A percentile compares a stretch with the other conserved stretches of the same genome.
These are phyloP conservation scores for Synchiropus splendidus DNA, from an alignment of 2,113 vertebrate species.

Conservation along the genomic window DNA sequence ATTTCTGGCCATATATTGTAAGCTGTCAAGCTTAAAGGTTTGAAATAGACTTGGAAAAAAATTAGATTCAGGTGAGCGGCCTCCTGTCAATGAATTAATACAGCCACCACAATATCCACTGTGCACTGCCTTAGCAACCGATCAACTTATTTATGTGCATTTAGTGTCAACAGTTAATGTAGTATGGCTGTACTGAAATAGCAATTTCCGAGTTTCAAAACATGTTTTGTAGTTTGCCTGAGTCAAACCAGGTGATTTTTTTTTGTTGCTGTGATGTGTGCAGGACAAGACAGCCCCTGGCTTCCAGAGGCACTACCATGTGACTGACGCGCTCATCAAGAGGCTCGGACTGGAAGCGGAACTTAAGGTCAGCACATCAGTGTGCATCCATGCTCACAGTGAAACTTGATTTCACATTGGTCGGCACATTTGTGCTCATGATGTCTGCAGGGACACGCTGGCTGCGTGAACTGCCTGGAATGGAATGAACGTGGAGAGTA, in stretches of 20 bases:
- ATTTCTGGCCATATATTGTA: too few species aligned
- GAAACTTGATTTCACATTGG: neutral
- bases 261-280: slow-evolving; percentile 3
- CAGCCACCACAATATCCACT: too few species aligned
- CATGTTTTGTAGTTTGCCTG: too few species aligned
- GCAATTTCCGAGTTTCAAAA: neutral
- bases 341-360: slow-evolving; percentile 92
- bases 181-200: too few species aligned
- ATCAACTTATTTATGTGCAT: too few species aligned
- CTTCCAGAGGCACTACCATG: slow-evolving; percentile 88
- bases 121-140: too few species aligned
- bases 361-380: slow-evolving; percentile 74
- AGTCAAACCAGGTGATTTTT: too few species aligned
- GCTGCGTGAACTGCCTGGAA: slow-evolving; percentile 97
- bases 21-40: too few species aligned
- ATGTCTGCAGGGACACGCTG: slow-evolving; percentile 83
- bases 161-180: too few species aligned
- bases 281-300: slow-evolving; percentile 82
- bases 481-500: slow-evolving; percentile 98
- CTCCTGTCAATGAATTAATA: too few species aligned
- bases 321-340: slow-evolving; percentile 92
- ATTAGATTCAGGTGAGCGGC: too few species aligned
- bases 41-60: too few species aligned
- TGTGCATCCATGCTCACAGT: neutral
- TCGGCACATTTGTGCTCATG: slow-evolving; percentile 2